Base-by-base conservation (phyloP, 2,797 vertebrate genomes). In the Propithecus perrieri region DNA sequence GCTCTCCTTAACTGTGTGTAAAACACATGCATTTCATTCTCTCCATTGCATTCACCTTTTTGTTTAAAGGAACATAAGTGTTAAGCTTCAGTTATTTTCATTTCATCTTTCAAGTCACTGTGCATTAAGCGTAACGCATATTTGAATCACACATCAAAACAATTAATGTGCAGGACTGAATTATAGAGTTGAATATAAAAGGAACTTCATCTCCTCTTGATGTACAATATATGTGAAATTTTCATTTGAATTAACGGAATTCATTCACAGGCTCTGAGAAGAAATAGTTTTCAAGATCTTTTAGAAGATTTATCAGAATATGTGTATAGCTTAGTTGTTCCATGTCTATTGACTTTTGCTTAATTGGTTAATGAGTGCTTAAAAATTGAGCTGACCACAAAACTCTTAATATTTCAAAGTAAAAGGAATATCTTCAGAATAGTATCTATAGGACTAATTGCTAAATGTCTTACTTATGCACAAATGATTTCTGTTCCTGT, bases 281-380 rank as follows among this genome's bases (percentile, higher is more conserved):
- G 50, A 71, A 83, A 61, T 50, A 0, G 71, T 85, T 79, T 94
- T 69, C n/a, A 87, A 33, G 38, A 89, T 26, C 4, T 87, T 85
- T 91, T 67, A 89, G 57, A 91, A 95, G 18, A 93, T 71, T 90
- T 93, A 84, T 76, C 79, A 87, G 46, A 94, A 20, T 91, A 63
- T 75, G 5, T 69, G 1, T 69, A 41, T 41, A 84, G 20, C 15
- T 92, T 30, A 41, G 24, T 85, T 94, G 84, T 91, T 78, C 22
- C 78, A 69, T 17, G 10, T 20, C 53, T 55, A 43, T 75, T 88
- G 30, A 80, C 35, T 93, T 92, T 24, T 81, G 48, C 33, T 95
- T 76, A 85, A 85, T 85, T 67, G 63, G 20, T 84, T 71, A 30
- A 63, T 50, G 17, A 71, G 11, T 78, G 17, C 7, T 93, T 88